Conservation (phyloP, 2,113 vertebrate species). For the Delphinus delphis region DNA sequence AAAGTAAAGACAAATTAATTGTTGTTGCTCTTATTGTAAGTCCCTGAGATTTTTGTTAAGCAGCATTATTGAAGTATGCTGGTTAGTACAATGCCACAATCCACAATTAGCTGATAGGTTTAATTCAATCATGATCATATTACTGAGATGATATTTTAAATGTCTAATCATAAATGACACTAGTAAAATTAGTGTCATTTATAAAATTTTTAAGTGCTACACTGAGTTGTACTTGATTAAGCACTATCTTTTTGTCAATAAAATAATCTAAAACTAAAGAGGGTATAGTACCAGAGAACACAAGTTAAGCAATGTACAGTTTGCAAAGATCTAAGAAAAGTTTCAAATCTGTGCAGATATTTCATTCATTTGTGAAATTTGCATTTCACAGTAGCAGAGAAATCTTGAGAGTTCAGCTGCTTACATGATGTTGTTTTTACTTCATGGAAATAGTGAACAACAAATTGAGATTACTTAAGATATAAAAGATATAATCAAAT, state of each 20-base stretch:
- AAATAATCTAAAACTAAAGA: conserved; percentile 5
- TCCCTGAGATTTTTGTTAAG: neutral
- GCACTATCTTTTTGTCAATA: neutral
- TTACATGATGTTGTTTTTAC: neutral
- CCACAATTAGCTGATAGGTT: neutral
- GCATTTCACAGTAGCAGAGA: neutral
- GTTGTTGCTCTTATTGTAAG: neutral
- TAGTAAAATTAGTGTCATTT: neutral
- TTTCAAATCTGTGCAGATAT: neutral
- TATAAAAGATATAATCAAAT: neutral
- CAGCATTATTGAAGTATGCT: neutral
- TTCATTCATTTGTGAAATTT: neutral
- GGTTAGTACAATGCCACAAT: neutral
- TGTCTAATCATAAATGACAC: neutral
- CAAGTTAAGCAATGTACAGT: neutral
- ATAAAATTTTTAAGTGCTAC: neutral
- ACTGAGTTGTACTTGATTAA: neutral
- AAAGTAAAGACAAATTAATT: neutral
- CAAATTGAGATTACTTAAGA: neutral
- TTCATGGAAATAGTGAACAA: neutral
- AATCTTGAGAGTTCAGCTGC: neutral
- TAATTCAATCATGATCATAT: neutral
- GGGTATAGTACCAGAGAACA: neutral
- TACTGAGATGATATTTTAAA: neutral
- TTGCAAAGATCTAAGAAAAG: neutral